Evolutionary conservation across 2,797 vertebrate genomes (phyloP).

Genomic region (Oreonectes daqikongensis): DNA sequence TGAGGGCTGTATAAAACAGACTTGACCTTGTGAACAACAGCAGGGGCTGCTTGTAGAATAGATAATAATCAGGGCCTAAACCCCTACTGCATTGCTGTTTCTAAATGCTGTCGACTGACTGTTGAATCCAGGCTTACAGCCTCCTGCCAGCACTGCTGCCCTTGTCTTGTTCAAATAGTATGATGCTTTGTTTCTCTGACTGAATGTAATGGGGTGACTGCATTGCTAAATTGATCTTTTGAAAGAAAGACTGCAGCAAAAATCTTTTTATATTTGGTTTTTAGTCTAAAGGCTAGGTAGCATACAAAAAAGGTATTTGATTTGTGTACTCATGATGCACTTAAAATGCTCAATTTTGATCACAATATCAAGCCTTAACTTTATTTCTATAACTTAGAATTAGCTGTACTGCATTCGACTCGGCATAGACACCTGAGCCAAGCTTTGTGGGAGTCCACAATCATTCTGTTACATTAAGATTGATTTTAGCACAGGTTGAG

Average conservation of each 20-base stretch:
- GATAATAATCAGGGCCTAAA: slow-evolving; percentile 42
- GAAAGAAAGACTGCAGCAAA: neutral
- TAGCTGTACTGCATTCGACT: neutral
- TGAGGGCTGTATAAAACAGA: slow-evolving; percentile 5
- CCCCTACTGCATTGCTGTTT: slow-evolving; percentile 16
- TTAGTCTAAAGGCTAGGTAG: too few species aligned
- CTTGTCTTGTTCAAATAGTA: slow-evolving; percentile 1
- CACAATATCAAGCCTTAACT: too few species aligned
- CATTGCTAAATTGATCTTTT: too few species aligned
- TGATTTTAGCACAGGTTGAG: slow-evolving; percentile 10
- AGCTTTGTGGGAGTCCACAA: neutral
- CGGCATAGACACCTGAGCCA: too few species aligned
- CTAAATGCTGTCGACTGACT: slow-evolving; percentile 41
- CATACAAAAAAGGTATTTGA: too few species aligned
- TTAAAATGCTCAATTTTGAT: too few species aligned
- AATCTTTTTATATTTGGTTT: neutral
- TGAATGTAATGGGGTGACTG: neutral
- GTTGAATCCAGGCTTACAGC: slow-evolving; percentile 27
- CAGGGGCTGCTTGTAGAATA: slow-evolving; percentile 17
- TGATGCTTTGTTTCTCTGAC: neutral
- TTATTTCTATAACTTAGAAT: neutral
- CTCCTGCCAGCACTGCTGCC: slow-evolving; percentile 1
- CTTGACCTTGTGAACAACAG: slow-evolving; percentile 31
- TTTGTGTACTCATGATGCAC: too few species aligned
- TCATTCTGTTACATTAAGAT: neutral